Evolutionary conservation across 2,888 invertebrate species (phyloP).

Genomic region (Byasa hedistus): DNA sequence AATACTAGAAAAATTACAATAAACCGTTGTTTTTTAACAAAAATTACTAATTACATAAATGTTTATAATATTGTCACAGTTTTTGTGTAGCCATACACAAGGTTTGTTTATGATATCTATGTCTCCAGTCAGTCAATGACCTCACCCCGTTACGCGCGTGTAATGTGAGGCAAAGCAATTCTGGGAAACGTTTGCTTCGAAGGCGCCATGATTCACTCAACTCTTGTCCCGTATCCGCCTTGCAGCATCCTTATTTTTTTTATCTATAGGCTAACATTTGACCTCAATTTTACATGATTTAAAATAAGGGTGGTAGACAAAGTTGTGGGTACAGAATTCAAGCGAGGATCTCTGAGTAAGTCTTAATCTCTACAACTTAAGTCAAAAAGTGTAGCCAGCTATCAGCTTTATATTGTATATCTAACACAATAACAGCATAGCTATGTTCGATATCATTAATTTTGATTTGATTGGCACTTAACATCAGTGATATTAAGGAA

Average conservation of each 20-base stretch:
- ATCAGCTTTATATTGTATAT: too few species aligned
- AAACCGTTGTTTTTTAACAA: not conserved
- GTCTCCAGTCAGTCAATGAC: constrained; percentile 61
- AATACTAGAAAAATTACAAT: too few species aligned
- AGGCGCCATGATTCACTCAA: constrained; percentile 55
- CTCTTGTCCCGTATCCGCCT: constrained; percentile 40
- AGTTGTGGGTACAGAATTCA: too few species aligned
- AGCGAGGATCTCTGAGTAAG: too few species aligned
- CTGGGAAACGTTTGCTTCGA: constrained; percentile 45
- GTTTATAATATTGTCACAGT: not conserved
- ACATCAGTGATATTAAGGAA: too few species aligned
- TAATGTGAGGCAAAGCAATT: constrained; percentile 43
- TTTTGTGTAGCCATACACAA: constrained; percentile 32
- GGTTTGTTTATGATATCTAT: constrained; percentile 41
- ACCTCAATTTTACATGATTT: too few species aligned
- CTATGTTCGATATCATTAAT: too few species aligned
- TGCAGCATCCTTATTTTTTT: constrained; percentile 52
- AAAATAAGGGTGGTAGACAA: too few species aligned
- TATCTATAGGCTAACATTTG: constrained; percentile 32
- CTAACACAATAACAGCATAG: too few species aligned
- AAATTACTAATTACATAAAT: not conserved
- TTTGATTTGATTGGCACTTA: too few species aligned
- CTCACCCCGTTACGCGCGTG: constrained; percentile 47
- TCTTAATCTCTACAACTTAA: too few species aligned
- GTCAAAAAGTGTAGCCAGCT: too few species aligned